A percentile compares a stretch with the other conserved stretches of the same genome.
Conservation (phyloP, 1,140 invertebrate genomes). For the Procambarus clarkii region DNA sequence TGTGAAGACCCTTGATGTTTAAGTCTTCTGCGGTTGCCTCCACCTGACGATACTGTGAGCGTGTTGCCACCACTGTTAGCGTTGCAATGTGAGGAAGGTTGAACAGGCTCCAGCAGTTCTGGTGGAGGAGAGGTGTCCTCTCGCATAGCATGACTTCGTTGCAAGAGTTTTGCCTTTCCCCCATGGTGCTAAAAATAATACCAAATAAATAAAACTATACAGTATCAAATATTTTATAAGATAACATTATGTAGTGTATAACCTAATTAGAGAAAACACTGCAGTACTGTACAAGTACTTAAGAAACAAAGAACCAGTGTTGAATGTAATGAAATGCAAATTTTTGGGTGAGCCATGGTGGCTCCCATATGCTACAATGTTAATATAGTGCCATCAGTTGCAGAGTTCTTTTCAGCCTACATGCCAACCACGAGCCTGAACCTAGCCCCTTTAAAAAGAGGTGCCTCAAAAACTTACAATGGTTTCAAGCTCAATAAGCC, state of each 20-base stretch:
- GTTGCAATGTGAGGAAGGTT: conserved; percentile 73
- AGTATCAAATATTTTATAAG: neutral
- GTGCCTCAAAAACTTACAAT: too few species aligned
- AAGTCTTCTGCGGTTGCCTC: conserved; percentile 72
- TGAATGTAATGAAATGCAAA: too few species aligned
- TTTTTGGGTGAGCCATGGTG: too few species aligned
- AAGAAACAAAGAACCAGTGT: too few species aligned
- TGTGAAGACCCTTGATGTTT: conserved; percentile 82
- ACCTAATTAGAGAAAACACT: too few species aligned
- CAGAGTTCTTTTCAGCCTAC: too few species aligned
- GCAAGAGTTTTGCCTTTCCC: conserved; percentile 83
- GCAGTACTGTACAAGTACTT: too few species aligned
- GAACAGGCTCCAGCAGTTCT: conserved; percentile 77
- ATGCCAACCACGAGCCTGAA: too few species aligned
- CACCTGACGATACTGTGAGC: conserved; percentile 46
- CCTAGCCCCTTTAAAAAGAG: too few species aligned
- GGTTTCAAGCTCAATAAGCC: too few species aligned
- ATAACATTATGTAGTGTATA: neutral
- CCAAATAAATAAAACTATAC: neutral
- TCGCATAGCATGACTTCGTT: conserved; percentile 91
- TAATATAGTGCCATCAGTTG: too few species aligned
- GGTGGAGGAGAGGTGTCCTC: conserved; percentile 90
- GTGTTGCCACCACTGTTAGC: conserved; percentile 47
- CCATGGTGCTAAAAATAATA: conserved; percentile 46
- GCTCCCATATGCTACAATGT: too few species aligned